Base-by-base conservation (phyloP, 1,140 invertebrate species). In the Panagrolaimus sp. region DNA sequence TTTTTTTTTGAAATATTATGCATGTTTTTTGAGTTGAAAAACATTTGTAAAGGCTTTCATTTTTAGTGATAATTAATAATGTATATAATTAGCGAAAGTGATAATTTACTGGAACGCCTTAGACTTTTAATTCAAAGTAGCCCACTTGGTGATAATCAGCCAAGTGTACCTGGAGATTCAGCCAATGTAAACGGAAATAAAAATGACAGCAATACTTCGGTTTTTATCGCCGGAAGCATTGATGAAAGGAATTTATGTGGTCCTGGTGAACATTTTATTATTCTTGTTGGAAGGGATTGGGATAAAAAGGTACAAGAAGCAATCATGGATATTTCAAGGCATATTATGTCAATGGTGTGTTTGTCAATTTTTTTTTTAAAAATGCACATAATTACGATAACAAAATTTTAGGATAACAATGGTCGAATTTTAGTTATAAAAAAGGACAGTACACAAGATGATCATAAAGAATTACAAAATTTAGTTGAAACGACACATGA, bases 331-430 rank as follows among this genome's bases (percentile, higher is more conserved):
- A 72, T 70, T 25, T 27, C 20, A 7, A n/a, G 69, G 9, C 46
- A 72, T n/a, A n/a, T 48, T 63, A 53, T 71, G 48, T 23, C 68
- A 25, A 16, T 23, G 57, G 69, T 70, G 5, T 20, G 48, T 9
- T n/a, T n/a, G n/a, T n/a, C n/a, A n/a, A n/a, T n/a, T n/a, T n/a
- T n/a, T n/a, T n/a, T n/a, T n/a, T n/a, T n/a, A 13, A 44, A 65
- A 31, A 4, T 46, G 5, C 14, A 64, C n/a, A 65, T 8, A 47
- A 25, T 25, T 53, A 43, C 64, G n/a, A 9, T 46, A 65, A 5
- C 9, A 47, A 77, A 98, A 65, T 73, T 61, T 62, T 64, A 44
- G 72, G 42, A 69, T 42, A 67, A 62, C 51, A n/a, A 64, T 16
- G 65, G 71, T 27, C 65, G 44, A 68, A 67, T 73, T 46, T 31